These are phyloP conservation scores for Phlogophora meticulosa DNA, from an alignment of 2,888 invertebrate genomes.

Conservation along the genomic window DNA sequence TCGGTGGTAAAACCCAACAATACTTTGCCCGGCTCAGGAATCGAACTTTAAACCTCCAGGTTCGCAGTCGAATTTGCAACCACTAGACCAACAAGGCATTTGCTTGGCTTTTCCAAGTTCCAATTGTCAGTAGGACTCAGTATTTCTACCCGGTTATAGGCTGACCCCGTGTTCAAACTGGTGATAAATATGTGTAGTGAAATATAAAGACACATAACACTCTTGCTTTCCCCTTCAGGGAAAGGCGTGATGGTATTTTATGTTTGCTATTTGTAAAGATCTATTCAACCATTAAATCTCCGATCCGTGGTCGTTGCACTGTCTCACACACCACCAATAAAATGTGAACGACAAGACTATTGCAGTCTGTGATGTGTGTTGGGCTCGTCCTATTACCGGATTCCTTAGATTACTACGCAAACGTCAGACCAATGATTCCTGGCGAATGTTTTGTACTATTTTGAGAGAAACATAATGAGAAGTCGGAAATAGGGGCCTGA, in stretches of 20 bases:
- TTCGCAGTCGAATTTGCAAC: too few species aligned
- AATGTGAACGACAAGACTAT: constrained; percentile 25
- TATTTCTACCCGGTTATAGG: too few species aligned
- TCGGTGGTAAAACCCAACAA: too few species aligned
- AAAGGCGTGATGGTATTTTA: neutral
- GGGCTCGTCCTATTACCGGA: constrained; percentile 37
- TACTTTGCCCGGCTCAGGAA: too few species aligned
- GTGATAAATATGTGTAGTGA: too few species aligned
- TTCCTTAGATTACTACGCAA: constrained; percentile 28
- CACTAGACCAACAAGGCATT: too few species aligned
- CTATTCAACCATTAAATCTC: constrained; percentile 23
- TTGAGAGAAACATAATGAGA: neutral
- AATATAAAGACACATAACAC: too few species aligned
- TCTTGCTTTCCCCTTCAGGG: neutral
- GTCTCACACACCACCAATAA: constrained; percentile 34
- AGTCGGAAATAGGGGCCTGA: constrained; percentile 10
- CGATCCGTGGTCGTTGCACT: constrained; percentile 45
- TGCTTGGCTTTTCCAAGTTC: too few species aligned
- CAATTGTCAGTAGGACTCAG: too few species aligned
- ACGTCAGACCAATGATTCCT: constrained; percentile 1
- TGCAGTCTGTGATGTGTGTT: constrained; percentile 9
- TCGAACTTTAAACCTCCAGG: too few species aligned
- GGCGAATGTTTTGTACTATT: neutral
- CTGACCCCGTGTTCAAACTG: too few species aligned
- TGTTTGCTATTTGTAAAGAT: constrained; percentile 6